These are phyloP conservation scores for Phrynocephalus versicolor DNA, from an alignment of 2,113 vertebrate species.

Conservation along the genomic window DNA sequence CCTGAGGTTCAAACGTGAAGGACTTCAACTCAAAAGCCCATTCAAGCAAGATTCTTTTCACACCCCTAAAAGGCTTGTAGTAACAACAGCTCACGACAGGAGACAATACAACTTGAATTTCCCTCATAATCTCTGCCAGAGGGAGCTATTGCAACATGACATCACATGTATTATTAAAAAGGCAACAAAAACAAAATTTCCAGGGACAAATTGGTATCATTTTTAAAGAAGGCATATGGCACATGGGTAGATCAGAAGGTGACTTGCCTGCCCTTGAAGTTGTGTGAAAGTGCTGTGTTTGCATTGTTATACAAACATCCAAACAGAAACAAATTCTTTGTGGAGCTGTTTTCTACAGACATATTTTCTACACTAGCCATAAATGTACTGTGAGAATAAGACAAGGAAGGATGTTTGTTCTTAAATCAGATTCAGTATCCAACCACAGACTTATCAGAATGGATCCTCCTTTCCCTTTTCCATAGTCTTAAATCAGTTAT, in stretches of 20 bases:
- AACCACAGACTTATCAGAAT: no score
- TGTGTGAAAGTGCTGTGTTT: neutral
- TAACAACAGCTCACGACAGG: neutral
- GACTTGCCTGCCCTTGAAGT: neutral
- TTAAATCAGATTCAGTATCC: no score
- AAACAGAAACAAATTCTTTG: neutral
- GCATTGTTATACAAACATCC: neutral
- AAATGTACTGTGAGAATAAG: neutral
- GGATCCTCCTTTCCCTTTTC: no score
- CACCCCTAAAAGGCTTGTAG: fast-evolving
- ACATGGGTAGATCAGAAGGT: neutral
- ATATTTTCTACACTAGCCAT: neutral
- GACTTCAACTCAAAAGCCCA: neutral
- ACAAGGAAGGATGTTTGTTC: no score
- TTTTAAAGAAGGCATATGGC: neutral
- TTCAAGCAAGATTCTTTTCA: neutral
- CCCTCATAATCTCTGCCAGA: neutral
- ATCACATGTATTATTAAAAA: neutral
- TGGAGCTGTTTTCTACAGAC: neutral
- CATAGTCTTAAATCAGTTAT: no score
- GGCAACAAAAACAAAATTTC: neutral
- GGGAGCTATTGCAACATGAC: neutral
- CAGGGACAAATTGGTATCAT: neutral
- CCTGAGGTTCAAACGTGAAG: neutral
- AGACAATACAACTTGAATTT: neutral